Base-by-base conservation (phyloP, 2,113 vertebrate genomes). In the Petrocephalus zakoni region DNA sequence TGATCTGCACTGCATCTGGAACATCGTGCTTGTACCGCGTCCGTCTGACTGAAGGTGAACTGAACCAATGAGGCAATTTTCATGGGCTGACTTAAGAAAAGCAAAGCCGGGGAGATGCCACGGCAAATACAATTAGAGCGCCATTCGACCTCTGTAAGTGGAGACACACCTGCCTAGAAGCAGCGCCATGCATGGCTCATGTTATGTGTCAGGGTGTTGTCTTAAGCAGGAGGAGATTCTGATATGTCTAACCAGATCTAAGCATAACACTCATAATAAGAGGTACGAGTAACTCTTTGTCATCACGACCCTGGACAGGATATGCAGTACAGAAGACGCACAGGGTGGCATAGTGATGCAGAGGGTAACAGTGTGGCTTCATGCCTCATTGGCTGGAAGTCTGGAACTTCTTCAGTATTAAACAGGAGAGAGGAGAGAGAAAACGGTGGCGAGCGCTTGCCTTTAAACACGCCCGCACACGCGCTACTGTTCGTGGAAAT, bases 401-500 rank as follows among this genome's bases (percentile, higher is more conserved):
- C 34, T 72, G 29, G 34, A 21, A n/a, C 34, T 72, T 29, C 15
- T 49, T 34, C 29, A 75, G 42, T 15, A 72, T 49, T 46, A 52
- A 34, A 87, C 85, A 85, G 46, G 49, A 29, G 49, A 85, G 42
- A 42, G 15, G 37, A 34, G 5, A 85, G 49, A 15, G 47, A 85
- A 52, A 49, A 85, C n/a, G 0, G 22, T 34, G 52, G 15, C 52
- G 15, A 34, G 21, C 51, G 34, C 4, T 15, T 19, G 10, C 42
- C 34, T 52, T 85, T 89, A 90, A 78, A 82, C 78, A 0, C 49
- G 64, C 92, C 93, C 93, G 91, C 7, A 81, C 92, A 17, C 9
- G 47, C 9, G 4, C 49, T 4, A 34, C 25, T 52, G 4, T 87
- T 75, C 1, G 9, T 89, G 29, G 88, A 88, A 82, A 47, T 13